Evolutionary conservation across 2,113 vertebrate genomes (phyloP), one percentile per base, ranked within the genome.

Genomic region (Sigmodon hispidus): DNA sequence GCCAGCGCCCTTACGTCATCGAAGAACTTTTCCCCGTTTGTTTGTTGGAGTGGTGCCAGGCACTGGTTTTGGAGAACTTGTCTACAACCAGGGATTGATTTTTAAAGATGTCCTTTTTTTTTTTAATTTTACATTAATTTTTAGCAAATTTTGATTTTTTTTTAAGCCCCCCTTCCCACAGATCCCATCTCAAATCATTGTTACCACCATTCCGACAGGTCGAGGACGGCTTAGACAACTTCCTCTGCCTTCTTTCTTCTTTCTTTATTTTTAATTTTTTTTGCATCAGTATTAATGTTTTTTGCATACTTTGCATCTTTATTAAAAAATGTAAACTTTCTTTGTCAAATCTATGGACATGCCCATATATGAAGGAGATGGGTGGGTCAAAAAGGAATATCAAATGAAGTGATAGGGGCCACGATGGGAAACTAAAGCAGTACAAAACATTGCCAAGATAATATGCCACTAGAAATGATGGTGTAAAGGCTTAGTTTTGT

Each of bases 31-130:
- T 98, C 99, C 98, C 96, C 98, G 99, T 98, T 99, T 99, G 98
- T 99, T 99, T 98, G 98, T 99, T 98, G 99, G 99, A 99, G 99
- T 98, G 99, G 98, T 98, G 99, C 99, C 99, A 99, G 98, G 98
- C 99, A 98, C 98, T 99, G 99, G 99, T 99, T 99, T 97, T 98
- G 98, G 99, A 99, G 99, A 99, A 99, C 99, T 99, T 98, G 98
- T 99, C 99, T 98, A 99, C 99, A 99, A 99, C 99, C 99, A 99
- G 99, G 99, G 99, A 99, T 99, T 99, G 99, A 99, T 99, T 99
- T 70, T 98, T 99, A 99, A 98, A 98, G 98, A 98, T 98, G 97
- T 98, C 98, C 97, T 94, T 96, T 98, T 97, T 98, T 97, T 97
- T 98, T 48, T 83, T 55, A 61, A 40, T 76, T 48, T 70, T 57